Conservation (phyloP, 2,797 vertebrate species). For the Hippoglossus hippoglossus region DNA sequence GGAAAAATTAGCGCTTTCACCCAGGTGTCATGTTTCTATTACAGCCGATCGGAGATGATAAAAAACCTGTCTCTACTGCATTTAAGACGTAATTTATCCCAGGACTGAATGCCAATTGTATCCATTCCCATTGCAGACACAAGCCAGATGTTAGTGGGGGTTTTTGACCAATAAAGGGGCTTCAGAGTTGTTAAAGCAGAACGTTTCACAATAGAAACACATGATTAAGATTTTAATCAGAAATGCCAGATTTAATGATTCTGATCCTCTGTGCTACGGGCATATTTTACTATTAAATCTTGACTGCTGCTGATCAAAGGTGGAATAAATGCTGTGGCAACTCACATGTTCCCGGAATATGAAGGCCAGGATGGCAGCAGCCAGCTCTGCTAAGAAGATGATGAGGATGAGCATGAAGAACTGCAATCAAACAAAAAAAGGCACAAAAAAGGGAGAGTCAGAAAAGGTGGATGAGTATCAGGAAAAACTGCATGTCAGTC, state of each 20-base stretch:
- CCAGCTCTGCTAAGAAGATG: slow-evolving; percentile 96
- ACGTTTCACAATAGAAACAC: not conserved
- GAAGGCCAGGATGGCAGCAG: slow-evolving; percentile 94
- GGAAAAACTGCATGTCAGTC: slow-evolving; percentile 46
- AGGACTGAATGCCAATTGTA: too few species aligned
- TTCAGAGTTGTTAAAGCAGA: too few species aligned
- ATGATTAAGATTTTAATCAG: not conserved
- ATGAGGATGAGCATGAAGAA: slow-evolving; percentile 97
- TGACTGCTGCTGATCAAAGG: slow-evolving; percentile 6
- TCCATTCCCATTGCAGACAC: too few species aligned
- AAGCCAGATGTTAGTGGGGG: too few species aligned
- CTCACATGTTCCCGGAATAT: slow-evolving; percentile 95
- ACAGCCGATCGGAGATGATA: too few species aligned
- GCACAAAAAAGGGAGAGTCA: slow-evolving; percentile 4
- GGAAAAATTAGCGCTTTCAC: too few species aligned
- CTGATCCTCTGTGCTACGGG: not conserved
- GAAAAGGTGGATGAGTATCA: slow-evolving; percentile 36
- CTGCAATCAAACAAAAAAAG: slow-evolving; percentile 75
- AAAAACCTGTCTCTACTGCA: too few species aligned
- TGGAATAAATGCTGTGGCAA: slow-evolving; percentile 43
- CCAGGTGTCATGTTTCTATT: too few species aligned
- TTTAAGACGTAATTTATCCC: too few species aligned
- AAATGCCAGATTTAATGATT: not conserved
- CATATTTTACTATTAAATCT: not conserved
- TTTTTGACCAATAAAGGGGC: too few species aligned